Evolutionary conservation across 2,797 vertebrate species (phyloP).

Genomic region (Takifugu ocellatus): DNA sequence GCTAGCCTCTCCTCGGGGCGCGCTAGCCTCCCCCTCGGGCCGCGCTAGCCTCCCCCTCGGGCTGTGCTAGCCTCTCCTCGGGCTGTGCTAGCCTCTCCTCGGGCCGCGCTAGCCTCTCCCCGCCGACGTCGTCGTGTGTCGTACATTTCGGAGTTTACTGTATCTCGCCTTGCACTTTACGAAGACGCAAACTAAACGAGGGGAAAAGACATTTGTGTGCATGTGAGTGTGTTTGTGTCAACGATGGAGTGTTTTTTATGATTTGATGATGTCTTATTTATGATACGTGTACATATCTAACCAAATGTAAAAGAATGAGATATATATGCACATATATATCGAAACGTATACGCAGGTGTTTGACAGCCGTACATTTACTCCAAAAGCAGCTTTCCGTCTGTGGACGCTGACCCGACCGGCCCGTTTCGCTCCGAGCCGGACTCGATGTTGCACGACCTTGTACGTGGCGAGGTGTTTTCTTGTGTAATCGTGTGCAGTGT

Average conservation of each 20-base stretch:
- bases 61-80: no score
- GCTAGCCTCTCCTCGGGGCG: no score
- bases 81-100: no score
- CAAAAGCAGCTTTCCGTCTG: conserved; percentile 2
- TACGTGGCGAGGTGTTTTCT: conserved; percentile 61
- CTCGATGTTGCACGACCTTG: conserved; percentile 66
- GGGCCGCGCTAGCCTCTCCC: background rate
- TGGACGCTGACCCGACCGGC: conserved; percentile 5
- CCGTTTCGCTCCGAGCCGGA: conserved; percentile 34
- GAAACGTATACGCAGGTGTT: conserved; percentile 25
- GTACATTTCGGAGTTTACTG: conserved; percentile 78
- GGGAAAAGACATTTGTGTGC: conserved; percentile 33
- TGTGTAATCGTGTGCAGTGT: conserved; percentile 65
- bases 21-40: no score
- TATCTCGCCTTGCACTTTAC: conserved; percentile 82
- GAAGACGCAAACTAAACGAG: conserved; percentile 66
- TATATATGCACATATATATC: conserved; percentile 2
- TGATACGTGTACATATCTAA: conserved; percentile 67
- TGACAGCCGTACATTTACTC: no score
- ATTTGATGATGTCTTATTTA: conserved; percentile 66
- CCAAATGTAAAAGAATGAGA: conserved; percentile 50
- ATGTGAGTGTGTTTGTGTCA: conserved; percentile 36
- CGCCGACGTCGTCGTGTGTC: conserved; percentile 38
- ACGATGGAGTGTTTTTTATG: conserved; percentile 42
- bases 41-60: no score